Base-by-base conservation (phyloP, 2,888 invertebrate species). In the Tachina fera region DNA sequence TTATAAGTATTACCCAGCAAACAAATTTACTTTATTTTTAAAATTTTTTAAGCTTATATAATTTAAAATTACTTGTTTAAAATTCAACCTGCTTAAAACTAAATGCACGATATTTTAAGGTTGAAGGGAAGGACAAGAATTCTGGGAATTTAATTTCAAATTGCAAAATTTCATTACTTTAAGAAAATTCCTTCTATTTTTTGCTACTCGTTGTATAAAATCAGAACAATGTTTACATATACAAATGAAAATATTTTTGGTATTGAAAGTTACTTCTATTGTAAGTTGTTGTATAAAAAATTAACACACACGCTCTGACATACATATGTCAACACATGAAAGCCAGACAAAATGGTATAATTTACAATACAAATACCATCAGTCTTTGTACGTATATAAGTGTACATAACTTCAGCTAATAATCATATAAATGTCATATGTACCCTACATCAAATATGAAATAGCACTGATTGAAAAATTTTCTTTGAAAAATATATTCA, bases 361-460 rank as follows among this genome's bases (percentile, higher is more conserved):
- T 53, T 53, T 70, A 19, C 65, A 75, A 60, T 51, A 74, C 58
- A 81, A 81, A 65, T 65, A 68, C 49, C 39, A 13, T 19, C 39
- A 47, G 47, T 43, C 22, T 8, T 51, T 61, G 14, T 2, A 74
- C 51, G 61, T 68, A 19, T 43, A 60, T 5, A 74, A 51, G 61
- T 68, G 39, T 58, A 60, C 60, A 51, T 49, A 1, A 1, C 5
- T n/a, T 49, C 14, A 3, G n/a, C 1, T 49, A 11, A n/a, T n/a
- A 14, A n/a, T 49, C 13, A n/a, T 49, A n/a, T 49, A 8, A 49
- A 49, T 13, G 4, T 49, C 5, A 8, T 14, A 49, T 49, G 13
- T 49, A 49, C 49, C n/a, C 49, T 49, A n/a, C 6, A 6, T 5
- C 6, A 31, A 6, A 31, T 31, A 31, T 6, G 6, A 31, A 6